Evolutionary conservation across 1,140 invertebrate genomes (phyloP).

Genomic region (Rhysida immarginata): DNA sequence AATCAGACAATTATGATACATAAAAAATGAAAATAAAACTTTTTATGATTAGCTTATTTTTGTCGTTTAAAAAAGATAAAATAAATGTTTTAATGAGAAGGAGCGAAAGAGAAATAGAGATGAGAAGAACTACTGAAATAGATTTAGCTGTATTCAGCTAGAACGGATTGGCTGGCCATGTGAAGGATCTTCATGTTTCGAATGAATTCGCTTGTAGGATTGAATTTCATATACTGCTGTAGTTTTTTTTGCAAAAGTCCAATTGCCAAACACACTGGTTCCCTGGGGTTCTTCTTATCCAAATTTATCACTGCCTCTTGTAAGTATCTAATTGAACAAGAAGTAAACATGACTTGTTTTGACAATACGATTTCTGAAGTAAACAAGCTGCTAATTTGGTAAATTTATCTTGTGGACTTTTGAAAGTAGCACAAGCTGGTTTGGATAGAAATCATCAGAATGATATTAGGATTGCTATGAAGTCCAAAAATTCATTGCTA

Average conservation of each 20-base stretch:
- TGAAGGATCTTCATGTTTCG: slow-evolving; percentile 58
- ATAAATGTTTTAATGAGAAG: too few species aligned
- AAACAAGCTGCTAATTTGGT: neutral
- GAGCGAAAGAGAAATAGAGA: too few species aligned
- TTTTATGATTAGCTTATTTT: too few species aligned
- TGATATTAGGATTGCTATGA: neutral
- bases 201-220: slow-evolving; percentile 49
- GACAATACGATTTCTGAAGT: slow-evolving; percentile 1
- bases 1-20: too few species aligned
- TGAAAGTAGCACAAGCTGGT: neutral
- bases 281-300: slow-evolving; percentile 52
- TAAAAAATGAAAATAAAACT: too few species aligned
- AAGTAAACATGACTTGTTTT: too few species aligned
- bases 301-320: slow-evolving; percentile 73
- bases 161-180: slow-evolving; percentile 48
- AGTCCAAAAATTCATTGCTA: neutral
- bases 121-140: too few species aligned
- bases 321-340: slow-evolving; percentile 47
- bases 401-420: neutral
- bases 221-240: slow-evolving; percentile 44
- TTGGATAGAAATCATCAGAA: too few species aligned
- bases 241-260: slow-evolving; percentile 57
- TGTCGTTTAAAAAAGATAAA: too few species aligned
- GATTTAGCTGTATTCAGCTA: neutral
- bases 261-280: slow-evolving; percentile 66